Conservation (phyloP, 2,888 invertebrate genomes). For the Apodemia hepburni region DNA sequence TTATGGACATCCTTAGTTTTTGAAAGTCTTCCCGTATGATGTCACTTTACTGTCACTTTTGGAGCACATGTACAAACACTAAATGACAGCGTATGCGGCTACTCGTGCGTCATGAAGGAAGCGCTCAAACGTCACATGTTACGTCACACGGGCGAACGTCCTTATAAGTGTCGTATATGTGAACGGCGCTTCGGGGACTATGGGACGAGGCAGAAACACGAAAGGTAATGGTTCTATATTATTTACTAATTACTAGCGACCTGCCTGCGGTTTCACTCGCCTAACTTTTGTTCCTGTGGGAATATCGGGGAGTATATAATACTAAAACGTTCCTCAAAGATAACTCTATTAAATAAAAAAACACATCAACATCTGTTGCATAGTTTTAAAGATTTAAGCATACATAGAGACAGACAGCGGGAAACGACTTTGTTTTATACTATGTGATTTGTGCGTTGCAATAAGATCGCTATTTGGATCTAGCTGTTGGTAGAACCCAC, state of each 20-base stretch:
- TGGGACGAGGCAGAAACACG: slow-evolving; percentile 66
- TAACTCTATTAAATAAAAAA: too few relatives aligned
- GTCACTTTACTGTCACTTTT: neutral
- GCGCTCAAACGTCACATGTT: slow-evolving; percentile 66
- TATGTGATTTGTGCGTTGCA: too few relatives aligned
- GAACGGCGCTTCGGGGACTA: slow-evolving; percentile 63
- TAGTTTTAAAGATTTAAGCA: too few relatives aligned
- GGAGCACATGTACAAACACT: slow-evolving; percentile 6
- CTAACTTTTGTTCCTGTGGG: too few relatives aligned
- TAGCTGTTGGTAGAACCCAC: too few relatives aligned
- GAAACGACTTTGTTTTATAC: too few relatives aligned
- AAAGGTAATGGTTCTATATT: slow-evolving; percentile 43
- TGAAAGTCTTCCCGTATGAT: neutral
- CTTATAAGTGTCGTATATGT: slow-evolving; percentile 65
- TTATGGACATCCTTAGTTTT: neutral
- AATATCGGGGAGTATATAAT: too few relatives aligned
- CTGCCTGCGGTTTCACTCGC: too few relatives aligned
- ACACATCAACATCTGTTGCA: too few relatives aligned
- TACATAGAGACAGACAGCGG: too few relatives aligned
- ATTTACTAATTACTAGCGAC: neutral
- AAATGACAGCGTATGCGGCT: slow-evolving; percentile 53
- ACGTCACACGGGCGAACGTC: slow-evolving; percentile 61
- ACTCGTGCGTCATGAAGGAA: slow-evolving; percentile 57
- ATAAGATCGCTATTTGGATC: too few relatives aligned
- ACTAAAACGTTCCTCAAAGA: too few relatives aligned